A percentile compares a stretch with the other conserved stretches of the same genome.
phyloP scores from a whole-genome alignment of 2,888 invertebrate genomes.

The Encarsia formosa region DNA sequence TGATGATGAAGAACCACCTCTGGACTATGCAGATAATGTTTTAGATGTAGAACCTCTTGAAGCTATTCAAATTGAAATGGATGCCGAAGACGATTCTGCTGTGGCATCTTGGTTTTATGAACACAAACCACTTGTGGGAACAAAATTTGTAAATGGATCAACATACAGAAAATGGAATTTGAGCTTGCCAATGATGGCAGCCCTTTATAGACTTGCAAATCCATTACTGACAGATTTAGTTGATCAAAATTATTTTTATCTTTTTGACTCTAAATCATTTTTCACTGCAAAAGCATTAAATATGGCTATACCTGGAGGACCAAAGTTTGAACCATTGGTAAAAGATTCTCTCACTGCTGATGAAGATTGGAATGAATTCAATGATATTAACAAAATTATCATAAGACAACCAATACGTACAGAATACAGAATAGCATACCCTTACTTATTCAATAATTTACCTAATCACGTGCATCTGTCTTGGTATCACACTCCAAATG shows the following conservation, averaged over 20 bases:
- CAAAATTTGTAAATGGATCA: conserved; percentile 85
- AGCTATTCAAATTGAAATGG: conserved; percentile 97
- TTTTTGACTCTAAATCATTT: conserved; percentile 98
- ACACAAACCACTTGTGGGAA: conserved; percentile 90
- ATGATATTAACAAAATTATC: conserved; percentile 99
- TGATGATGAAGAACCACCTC: conserved; percentile 98
- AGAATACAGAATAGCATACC: conserved; percentile 98
- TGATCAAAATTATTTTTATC: conserved; percentile 97
- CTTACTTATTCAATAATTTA: conserved; percentile 97
- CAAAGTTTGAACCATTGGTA: conserved; percentile 98
- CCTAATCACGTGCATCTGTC: conserved; percentile 97
- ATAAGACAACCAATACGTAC: conserved; percentile 97
- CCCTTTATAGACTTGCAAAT: conserved; percentile 94
- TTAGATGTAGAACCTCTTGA: conserved; percentile 98
- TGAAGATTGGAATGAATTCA: conserved; percentile 99
- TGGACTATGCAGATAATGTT: conserved; percentile 99
- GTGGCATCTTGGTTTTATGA: conserved; percentile 99
- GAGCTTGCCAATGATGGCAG: conserved; percentile 94
- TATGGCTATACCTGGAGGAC: conserved; percentile 99
- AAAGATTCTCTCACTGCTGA: conserved; percentile 97
- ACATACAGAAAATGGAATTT: conserved; percentile 97
- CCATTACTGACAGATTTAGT: conserved; percentile 96
- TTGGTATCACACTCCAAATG: conserved; percentile 99
- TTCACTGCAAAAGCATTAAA: conserved; percentile 99
- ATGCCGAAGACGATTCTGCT: conserved; percentile 87